phyloP scores from a whole-genome alignment of 2,888 invertebrate species.

The Tipula confusa region DNA sequence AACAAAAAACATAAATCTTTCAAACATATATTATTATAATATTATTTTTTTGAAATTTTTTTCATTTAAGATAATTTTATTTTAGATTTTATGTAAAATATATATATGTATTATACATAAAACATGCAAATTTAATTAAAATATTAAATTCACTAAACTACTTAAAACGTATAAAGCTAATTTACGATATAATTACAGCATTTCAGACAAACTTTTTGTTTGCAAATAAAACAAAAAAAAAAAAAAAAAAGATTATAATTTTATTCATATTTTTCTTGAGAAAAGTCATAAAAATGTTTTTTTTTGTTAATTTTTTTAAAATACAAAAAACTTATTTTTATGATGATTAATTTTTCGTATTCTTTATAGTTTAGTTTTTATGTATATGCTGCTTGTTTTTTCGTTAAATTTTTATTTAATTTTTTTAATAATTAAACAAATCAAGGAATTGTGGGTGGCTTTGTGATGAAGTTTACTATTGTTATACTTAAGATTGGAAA shows the following conservation, averaged over 20 bases:
- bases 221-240: neutral
- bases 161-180: neutral
- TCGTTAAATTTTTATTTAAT: too few species aligned
- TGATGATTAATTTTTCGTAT: slow-evolving; percentile 5
- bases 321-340: neutral
- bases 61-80: too few species aligned
- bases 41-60: too few species aligned
- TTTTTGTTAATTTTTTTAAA: neutral
- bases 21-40: too few species aligned
- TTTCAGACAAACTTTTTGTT: neutral
- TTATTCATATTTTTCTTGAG: slow-evolving; percentile 7
- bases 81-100: too few species aligned
- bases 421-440: neutral
- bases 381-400: neutral
- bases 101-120: too few species aligned
- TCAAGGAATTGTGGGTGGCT: neutral
- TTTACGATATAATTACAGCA: slow-evolving; percentile 3
- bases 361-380: neutral
- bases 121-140: slow-evolving; percentile 5
- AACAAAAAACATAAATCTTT: too few species aligned
- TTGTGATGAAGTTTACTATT: too few species aligned
- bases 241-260: neutral
- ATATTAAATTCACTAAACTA: slow-evolving; percentile 3
- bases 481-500: too few species aligned
- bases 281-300: neutral